Evolutionary conservation across 2,888 invertebrate genomes (phyloP).

Genomic region (Chesias legatella): DNA sequence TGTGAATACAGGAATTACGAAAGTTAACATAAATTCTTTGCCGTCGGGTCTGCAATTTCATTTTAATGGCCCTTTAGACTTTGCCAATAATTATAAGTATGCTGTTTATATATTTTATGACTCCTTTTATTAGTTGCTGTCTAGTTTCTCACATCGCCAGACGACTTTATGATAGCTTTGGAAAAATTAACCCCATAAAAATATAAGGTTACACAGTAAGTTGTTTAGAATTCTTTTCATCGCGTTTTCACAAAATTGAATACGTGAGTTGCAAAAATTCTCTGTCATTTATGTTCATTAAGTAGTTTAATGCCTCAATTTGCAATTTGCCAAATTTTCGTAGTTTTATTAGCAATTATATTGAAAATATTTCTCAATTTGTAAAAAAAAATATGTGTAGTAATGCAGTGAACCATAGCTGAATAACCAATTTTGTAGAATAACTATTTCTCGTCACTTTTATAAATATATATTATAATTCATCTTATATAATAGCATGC

Average conservation of each 20-base stretch:
- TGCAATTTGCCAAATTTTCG: constrained; percentile 56
- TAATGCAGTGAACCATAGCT: too few relatives aligned
- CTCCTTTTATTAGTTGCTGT: constrained; percentile 24
- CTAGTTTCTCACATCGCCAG: not conserved
- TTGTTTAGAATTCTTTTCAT: constrained; percentile 5
- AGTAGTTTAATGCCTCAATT: constrained; percentile 49
- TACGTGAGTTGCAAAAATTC: constrained; percentile 50
- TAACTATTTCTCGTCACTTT: too few relatives aligned
- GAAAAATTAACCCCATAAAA: not conserved
- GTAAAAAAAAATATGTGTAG: too few relatives aligned
- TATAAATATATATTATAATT: too few relatives aligned
- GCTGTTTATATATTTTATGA: constrained; percentile 27
- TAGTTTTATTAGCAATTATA: constrained; percentile 14
- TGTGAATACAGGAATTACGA: constrained; percentile 10
- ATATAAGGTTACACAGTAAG: not conserved
- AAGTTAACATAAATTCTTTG: constrained; percentile 19
- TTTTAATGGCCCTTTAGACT: constrained; percentile 52
- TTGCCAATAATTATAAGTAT: constrained; percentile 38
- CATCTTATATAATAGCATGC: too few relatives aligned
- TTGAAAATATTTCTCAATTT: too few relatives aligned
- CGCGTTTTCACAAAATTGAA: constrained; percentile 41
- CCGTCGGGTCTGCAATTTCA: constrained; percentile 32
- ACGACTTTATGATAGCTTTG: not conserved
- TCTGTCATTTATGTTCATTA: constrained; percentile 46
- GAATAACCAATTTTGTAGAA: too few relatives aligned